Evolutionary conservation across 2,797 vertebrate genomes (phyloP).

Genomic region (Chrysocyon brachyurus): DNA sequence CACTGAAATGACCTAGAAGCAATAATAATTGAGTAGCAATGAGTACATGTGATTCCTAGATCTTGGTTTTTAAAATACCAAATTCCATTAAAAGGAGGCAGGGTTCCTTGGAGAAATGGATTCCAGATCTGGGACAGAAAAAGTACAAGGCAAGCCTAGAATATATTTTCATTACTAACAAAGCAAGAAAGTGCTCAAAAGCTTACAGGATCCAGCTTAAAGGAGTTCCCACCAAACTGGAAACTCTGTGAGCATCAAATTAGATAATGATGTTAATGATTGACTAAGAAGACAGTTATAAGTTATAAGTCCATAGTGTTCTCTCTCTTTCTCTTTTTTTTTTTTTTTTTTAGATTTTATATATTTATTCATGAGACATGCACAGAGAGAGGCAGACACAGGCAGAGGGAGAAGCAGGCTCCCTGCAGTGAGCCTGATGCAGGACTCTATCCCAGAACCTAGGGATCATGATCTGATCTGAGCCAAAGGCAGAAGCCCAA

Average conservation of each 20-base stretch:
- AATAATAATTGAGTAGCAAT: background rate
- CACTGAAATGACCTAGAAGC: background rate
- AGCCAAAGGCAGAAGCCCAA: no score
- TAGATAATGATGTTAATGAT: background rate
- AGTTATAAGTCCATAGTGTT: background rate
- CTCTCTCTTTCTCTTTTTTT: background rate
- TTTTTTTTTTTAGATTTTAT: no score
- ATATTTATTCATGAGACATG: no score
- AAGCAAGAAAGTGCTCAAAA: background rate
- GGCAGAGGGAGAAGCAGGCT: no score
- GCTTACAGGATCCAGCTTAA: background rate
- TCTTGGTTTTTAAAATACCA: background rate
- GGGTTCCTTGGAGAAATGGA: background rate
- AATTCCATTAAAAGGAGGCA: background rate
- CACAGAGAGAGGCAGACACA: no score
- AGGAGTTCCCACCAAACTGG: background rate
- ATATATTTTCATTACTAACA: background rate
- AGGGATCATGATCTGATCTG: no score
- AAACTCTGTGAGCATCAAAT: background rate
- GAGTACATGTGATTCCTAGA: background rate
- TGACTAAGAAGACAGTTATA: conserved; percentile 15
- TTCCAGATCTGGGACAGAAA: background rate
- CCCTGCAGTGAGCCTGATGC: no score
- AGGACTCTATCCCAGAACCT: no score
- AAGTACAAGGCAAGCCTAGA: background rate